Evolutionary conservation across 2,797 vertebrate genomes (phyloP).

Genomic region (Cynopterus sphinx): DNA sequence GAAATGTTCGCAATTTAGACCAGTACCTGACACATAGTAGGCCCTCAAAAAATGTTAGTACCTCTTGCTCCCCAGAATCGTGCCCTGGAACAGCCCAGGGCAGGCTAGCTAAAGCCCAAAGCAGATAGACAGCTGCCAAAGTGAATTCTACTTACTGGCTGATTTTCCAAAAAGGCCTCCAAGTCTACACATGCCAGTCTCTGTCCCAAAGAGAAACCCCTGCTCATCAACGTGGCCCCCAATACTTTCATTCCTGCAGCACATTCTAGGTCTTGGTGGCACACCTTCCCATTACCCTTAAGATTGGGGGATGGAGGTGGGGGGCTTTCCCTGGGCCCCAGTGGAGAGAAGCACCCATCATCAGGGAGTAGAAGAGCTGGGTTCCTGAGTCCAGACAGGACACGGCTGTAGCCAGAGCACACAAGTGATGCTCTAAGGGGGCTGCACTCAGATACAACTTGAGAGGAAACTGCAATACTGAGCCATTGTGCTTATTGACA

Average conservation of each 20-base stretch:
- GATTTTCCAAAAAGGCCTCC: background rate
- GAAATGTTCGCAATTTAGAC: background rate
- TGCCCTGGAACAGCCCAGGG: background rate
- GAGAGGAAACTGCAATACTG: conserved; percentile 83
- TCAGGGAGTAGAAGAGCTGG: background rate
- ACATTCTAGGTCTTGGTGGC: background rate
- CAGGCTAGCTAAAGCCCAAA: background rate
- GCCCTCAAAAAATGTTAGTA: background rate
- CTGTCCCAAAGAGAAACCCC: background rate
- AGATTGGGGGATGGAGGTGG: background rate
- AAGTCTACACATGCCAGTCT: background rate
- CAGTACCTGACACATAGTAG: background rate
- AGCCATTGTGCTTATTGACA: conserved; percentile 84
- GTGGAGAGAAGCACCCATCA: too few species aligned
- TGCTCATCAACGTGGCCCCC: background rate
- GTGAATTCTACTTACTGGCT: background rate
- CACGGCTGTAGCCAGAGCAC: conserved; percentile 52
- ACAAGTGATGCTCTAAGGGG: conserved; percentile 37
- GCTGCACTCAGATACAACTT: conserved; percentile 77
- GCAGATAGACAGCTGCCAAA: background rate
- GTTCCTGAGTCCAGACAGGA: conserved; percentile 58
- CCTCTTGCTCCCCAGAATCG: background rate
- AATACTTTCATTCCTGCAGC: background rate
- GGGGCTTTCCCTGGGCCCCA: background rate
- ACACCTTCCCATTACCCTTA: background rate